phyloP scores from a whole-genome alignment of 2,797 vertebrate species.

The Nyctalus aviator region DNA sequence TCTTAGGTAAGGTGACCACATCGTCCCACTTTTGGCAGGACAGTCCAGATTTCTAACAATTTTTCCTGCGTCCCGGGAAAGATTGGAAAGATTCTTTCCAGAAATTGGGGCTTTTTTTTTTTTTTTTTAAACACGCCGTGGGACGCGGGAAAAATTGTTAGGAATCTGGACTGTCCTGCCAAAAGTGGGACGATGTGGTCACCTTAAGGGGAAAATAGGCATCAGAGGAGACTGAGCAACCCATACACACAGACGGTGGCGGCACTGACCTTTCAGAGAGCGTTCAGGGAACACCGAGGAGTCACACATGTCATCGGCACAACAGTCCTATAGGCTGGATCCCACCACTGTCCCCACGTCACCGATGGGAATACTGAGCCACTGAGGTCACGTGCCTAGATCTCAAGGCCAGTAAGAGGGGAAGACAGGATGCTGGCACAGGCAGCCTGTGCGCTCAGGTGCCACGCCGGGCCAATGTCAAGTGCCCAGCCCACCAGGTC shows the following conservation, averaged over 20 bases:
- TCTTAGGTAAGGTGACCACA: neutral
- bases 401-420: neutral
- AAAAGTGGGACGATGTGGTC: too few relatives aligned
- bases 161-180: too few relatives aligned
- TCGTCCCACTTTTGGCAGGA: too few relatives aligned
- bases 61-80: too few relatives aligned
- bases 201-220: neutral
- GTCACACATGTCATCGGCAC: neutral
- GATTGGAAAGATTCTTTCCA: too few relatives aligned
- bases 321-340: fast-evolving
- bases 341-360: neutral
- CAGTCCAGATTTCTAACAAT: too few relatives aligned
- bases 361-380: neutral
- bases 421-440: neutral
- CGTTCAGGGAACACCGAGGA: fast-evolving
- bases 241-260: neutral
- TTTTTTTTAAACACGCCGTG: too few relatives aligned
- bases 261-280: fast-evolving
- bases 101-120: too few relatives aligned
- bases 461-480: neutral
- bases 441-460: neutral
- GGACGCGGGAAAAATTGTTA: too few relatives aligned
- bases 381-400: neutral
- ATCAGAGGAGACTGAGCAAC: neutral
- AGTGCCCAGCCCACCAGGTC: neutral